phyloP scores from a whole-genome alignment of 23 tunicate species.

The Clavelina lepadiformis region DNA sequence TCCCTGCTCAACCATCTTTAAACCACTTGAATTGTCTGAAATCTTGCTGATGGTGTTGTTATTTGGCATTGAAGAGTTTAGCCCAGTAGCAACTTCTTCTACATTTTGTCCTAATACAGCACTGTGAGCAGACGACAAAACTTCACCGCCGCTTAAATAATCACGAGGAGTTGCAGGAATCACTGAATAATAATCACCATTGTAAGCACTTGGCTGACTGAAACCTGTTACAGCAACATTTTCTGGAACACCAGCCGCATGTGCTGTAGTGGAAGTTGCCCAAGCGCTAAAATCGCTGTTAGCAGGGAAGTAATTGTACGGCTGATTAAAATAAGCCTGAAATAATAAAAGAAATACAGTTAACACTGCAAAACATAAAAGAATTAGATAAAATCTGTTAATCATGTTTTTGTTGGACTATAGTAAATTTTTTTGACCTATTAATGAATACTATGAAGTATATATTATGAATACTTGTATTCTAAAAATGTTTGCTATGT shows the following conservation, averaged over 20 bases:
- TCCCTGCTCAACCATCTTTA: constrained; percentile 79
- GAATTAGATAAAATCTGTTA: too few relatives aligned
- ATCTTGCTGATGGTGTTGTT: constrained; percentile 33
- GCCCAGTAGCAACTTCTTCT: constrained; percentile 19
- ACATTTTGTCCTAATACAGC: constrained; percentile 34
- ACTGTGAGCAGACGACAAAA: constrained; percentile 21
- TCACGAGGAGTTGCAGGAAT: constrained; percentile 74
- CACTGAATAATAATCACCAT: constrained; percentile 63
- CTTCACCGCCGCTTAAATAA: constrained; percentile 62
- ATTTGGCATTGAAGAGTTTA: too few relatives aligned
- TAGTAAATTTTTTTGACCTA: not conserved
- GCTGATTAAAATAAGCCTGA: constrained; percentile 69
- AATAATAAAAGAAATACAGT: constrained; percentile 3
- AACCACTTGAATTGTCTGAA: constrained; percentile 31
- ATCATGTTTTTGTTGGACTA: too few relatives aligned
- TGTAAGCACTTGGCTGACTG: constrained; percentile 71
- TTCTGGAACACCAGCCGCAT: constrained; percentile 57
- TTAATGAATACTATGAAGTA: not conserved
- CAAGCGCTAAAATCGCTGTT: constrained; percentile 81
- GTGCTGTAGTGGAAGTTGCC: constrained; percentile 60
- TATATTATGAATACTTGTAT: not conserved
- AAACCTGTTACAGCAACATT: constrained; percentile 36
- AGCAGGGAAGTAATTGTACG: constrained; percentile 62
- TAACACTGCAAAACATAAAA: too few relatives aligned
- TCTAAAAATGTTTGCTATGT: too few relatives aligned